These are phyloP conservation scores for Myripristis murdjan DNA, from an alignment of 2,797 vertebrate species.

Conservation along the genomic window DNA sequence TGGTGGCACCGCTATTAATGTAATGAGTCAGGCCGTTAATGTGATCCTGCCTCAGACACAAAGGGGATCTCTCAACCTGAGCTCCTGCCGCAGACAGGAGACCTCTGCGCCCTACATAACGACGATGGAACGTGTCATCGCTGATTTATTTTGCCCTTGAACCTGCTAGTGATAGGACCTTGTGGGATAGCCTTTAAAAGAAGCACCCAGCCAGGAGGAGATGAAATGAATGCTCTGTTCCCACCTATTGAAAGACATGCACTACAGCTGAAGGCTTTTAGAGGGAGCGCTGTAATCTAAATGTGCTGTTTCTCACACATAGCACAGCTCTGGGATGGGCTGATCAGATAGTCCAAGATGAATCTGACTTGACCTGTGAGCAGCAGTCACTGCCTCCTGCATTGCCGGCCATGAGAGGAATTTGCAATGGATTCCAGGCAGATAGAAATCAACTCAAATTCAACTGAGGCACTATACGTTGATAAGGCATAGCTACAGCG, in stretches of 20 bases:
- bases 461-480: constrained; percentile 28
- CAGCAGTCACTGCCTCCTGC: constrained; percentile 59
- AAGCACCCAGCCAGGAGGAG: constrained; percentile 49
- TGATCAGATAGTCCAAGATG: constrained; percentile 71
- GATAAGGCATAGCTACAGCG: constrained; percentile 54
- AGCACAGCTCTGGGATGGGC: constrained; percentile 57
- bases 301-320: constrained; percentile 73
- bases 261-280: constrained; percentile 72
- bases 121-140: constrained; percentile 74
- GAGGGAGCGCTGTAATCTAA: constrained; percentile 69
- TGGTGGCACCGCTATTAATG: constrained; percentile 70
- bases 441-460: constrained; percentile 75
- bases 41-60: constrained; percentile 74
- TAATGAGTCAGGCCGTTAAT: constrained; percentile 81
- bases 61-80: constrained; percentile 75
- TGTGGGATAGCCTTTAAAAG: constrained; percentile 75
- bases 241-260: constrained; percentile 62
- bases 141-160: constrained; percentile 86
- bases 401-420: constrained; percentile 67
- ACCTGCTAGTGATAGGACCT: constrained; percentile 76
- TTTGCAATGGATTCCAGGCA: constrained; percentile 64
- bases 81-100: constrained; percentile 67
- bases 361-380: constrained; percentile 77
- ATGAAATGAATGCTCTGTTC: constrained; percentile 69
- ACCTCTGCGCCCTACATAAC: constrained; percentile 77